Evolutionary conservation across 1,140 invertebrate species (phyloP).

Genomic region (Drosophila subobscura): DNA sequence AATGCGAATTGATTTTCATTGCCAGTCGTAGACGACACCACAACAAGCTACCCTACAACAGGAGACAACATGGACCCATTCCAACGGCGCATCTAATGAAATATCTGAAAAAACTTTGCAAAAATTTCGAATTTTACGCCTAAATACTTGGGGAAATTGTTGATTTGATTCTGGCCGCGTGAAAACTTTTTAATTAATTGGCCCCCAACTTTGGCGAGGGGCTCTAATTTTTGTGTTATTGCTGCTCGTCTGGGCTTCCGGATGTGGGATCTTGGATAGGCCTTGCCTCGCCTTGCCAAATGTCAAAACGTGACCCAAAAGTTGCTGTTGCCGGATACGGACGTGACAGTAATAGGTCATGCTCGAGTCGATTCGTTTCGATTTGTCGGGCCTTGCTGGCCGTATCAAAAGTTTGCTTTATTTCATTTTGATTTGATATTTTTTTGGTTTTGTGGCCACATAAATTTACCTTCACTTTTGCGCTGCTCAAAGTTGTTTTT

Average conservation of each 20-base stretch:
- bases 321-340: conserved; percentile 57
- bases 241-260: conserved; percentile 14
- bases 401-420: conserved; percentile 60
- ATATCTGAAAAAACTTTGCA: conserved; percentile 8
- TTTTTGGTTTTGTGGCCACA: conserved; percentile 45
- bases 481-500: conserved; percentile 45
- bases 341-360: conserved; percentile 79
- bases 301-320: conserved; percentile 74
- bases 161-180: conserved; percentile 71
- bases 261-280: conserved; percentile 29
- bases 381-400: conserved; percentile 26
- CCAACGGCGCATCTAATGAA: background rate
- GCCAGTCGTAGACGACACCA: conserved; percentile 31
- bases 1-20: conserved; percentile 75
- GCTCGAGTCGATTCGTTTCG: conserved; percentile 55
- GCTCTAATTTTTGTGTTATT: conserved; percentile 28
- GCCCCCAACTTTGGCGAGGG: conserved; percentile 28
- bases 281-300: conserved; percentile 31
- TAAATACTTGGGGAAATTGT: conserved; percentile 71
- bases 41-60: conserved; percentile 9
- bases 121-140: conserved; percentile 50
- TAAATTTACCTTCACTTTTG: conserved; percentile 49
- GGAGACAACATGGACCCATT: background rate
- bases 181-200: conserved; percentile 79
- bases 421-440: conserved; percentile 76